Conservation (phyloP, 2,113 vertebrate genomes). For the Elephas maximus region DNA sequence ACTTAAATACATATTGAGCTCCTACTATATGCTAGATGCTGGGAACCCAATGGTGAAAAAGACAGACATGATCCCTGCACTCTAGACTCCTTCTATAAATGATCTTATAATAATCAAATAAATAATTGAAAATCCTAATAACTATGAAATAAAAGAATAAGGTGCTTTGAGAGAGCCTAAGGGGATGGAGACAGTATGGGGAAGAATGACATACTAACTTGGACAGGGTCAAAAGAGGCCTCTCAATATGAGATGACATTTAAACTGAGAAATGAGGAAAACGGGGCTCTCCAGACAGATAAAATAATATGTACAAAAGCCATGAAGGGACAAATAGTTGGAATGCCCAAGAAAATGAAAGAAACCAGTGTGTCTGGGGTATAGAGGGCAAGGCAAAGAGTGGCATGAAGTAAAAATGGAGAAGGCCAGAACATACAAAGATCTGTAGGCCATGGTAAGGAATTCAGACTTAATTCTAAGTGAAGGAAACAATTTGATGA, state of each 20-base stretch:
- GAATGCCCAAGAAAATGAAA: neutral
- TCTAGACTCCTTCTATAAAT: neutral
- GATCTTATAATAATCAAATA: slow-evolving; percentile 33
- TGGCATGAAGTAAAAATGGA: neutral
- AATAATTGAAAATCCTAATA: slow-evolving; percentile 49
- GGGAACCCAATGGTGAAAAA: neutral
- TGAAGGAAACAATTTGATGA: neutral
- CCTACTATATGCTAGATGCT: no score
- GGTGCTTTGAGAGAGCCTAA: slow-evolving; percentile 2
- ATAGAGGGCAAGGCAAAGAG: neutral
- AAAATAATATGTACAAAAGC: neutral
- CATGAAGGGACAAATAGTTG: neutral
- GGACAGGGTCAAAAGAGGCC: neutral
- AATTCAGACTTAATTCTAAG: slow-evolving; percentile 35
- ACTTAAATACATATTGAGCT: slow-evolving; percentile 34
- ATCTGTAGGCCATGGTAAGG: neutral
- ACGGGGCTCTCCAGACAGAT: neutral
- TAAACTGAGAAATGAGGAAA: neutral
- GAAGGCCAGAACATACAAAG: neutral
- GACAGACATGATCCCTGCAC: neutral
- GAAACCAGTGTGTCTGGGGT: neutral
- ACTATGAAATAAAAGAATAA: slow-evolving; percentile 10
- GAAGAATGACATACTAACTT: neutral
- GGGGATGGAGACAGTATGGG: neutral
- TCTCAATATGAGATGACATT: neutral